Evolutionary conservation across 1,140 invertebrate species (phyloP).

Genomic region (Helicoverpa armigera): DNA sequence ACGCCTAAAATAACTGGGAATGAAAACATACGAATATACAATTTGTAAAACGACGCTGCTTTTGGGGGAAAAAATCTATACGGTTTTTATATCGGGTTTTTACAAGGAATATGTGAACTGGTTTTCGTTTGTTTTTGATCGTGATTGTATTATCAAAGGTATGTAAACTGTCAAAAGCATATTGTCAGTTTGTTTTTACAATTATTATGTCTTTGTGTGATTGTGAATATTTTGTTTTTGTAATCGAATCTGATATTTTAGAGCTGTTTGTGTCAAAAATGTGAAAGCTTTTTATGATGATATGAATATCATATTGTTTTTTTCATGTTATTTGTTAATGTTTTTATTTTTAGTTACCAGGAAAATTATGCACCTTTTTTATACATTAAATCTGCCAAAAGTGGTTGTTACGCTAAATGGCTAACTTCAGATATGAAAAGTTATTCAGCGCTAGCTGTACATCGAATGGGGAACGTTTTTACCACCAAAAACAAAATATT

Average conservation of each 20-base stretch:
- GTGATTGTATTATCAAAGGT: conserved; percentile 12
- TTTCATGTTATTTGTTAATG: no score
- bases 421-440: no score
- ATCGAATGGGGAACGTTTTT: no score
- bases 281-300: not conserved
- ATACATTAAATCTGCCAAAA: no score
- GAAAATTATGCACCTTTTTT: no score
- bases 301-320: no score
- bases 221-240: not conserved
- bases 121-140: conserved; percentile 17
- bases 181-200: not conserved
- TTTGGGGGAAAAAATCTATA: not conserved
- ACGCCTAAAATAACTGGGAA: conserved; percentile 4
- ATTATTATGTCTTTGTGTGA: not conserved
- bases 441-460: no score
- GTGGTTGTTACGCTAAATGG: no score
- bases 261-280: conserved; percentile 4
- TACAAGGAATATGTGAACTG: not conserved
- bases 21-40: not conserved
- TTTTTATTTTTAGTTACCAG: no score
- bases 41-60: not conserved
- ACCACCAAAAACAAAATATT: no score
- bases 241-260: conserved; percentile 1
- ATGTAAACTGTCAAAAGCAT: not conserved
- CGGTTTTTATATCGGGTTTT: conserved; percentile 1